Percentiles rank a stretch among this genome's conserved stretches.
These are phyloP conservation scores for Cinara cedri DNA, from an alignment of 2,888 invertebrate species.

Conservation along the genomic window DNA sequence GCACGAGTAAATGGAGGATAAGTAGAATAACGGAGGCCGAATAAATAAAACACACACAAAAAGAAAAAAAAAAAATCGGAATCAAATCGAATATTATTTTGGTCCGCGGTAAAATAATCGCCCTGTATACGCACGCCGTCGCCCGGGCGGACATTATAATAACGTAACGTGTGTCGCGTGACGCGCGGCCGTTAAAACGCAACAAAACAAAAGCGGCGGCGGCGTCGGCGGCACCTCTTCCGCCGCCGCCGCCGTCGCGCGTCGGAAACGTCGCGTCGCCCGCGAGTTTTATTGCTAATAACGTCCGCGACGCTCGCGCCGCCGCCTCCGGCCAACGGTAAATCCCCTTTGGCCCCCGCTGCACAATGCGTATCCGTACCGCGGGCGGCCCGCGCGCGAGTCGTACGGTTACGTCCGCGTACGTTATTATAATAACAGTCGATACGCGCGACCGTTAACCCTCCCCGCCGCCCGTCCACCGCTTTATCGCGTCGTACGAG, in stretches of 20 bases:
- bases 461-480: background rate
- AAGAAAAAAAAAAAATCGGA: no score
- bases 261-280: constrained; percentile 43
- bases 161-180: constrained; percentile 33
- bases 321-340: constrained; percentile 23
- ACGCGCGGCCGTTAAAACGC: constrained; percentile 51
- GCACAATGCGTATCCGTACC: background rate
- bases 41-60: no score
- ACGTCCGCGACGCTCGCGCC: constrained; percentile 18
- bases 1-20: no score
- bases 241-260: constrained; percentile 4
- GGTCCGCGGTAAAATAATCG: no score
- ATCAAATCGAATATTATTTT: no score
- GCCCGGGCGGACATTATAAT: no score
- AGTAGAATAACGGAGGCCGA: no score
- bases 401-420: background rate
- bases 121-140: no score
- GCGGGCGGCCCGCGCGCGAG: background rate
- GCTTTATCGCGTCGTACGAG: constrained; percentile 11
- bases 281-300: constrained; percentile 43
- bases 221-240: constrained; percentile 31
- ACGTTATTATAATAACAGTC: background rate
- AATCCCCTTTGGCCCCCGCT: constrained; percentile 37
- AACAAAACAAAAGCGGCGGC: constrained; percentile 38
- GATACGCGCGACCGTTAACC: constrained; percentile 12